These are phyloP conservation scores for Barbus barbus DNA, from an alignment of 2,113 vertebrate species.

Conservation along the genomic window DNA sequence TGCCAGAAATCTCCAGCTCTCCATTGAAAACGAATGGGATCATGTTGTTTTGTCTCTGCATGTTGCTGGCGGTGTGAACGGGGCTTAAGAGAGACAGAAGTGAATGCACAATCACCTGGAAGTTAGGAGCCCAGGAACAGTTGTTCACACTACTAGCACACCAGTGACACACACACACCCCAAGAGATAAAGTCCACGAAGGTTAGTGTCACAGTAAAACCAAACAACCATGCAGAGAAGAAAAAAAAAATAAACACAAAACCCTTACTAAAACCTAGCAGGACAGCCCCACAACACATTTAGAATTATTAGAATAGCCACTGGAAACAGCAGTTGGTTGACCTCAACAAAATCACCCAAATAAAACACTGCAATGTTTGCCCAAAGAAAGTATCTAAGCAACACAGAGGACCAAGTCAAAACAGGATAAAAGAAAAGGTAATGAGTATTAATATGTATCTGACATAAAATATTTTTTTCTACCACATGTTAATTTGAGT, in stretches of 20 bases:
- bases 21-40: background rate
- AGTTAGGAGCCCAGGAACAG: background rate
- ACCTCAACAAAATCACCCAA: background rate
- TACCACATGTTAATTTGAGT: too few species aligned
- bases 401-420: background rate
- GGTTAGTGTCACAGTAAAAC: background rate
- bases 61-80: background rate
- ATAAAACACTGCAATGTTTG: background rate
- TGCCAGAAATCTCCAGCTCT: background rate
- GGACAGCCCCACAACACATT: background rate
- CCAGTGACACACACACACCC: background rate
- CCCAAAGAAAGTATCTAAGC: background rate
- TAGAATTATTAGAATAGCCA: background rate
- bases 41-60: background rate
- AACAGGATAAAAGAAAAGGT: background rate
- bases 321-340: background rate
- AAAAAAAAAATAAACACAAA: background rate
- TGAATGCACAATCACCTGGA: background rate
- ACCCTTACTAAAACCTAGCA: background rate
- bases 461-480: too few species aligned
- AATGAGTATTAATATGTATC: too few species aligned
- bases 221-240: background rate
- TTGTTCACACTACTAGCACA: background rate
- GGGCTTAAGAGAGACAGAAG: conserved; percentile 2
- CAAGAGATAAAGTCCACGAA: background rate